These are phyloP conservation scores for Plectrocnemia conspersa DNA, from an alignment of 1,140 invertebrate species.

Conservation along the genomic window DNA sequence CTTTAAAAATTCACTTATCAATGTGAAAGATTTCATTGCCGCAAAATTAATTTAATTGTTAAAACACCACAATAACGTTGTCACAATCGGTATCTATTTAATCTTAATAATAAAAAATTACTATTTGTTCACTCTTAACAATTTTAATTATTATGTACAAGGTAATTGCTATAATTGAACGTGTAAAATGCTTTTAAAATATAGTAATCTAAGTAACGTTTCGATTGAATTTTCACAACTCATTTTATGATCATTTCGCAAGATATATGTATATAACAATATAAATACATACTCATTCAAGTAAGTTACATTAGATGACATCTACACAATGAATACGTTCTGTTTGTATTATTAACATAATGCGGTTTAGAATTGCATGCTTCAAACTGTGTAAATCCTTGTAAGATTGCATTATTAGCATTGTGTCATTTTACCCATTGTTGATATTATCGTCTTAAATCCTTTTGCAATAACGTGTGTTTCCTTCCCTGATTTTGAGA, in stretches of 20 bases:
- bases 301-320: slow-evolving; percentile 25
- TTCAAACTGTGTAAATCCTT: slow-evolving; percentile 14
- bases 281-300: neutral
- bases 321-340: slow-evolving; percentile 8
- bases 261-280: neutral
- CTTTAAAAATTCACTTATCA: too few relatives aligned
- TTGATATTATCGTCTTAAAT: slow-evolving; percentile 8
- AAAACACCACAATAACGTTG: too few relatives aligned
- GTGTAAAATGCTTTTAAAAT: too few relatives aligned
- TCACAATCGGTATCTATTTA: too few relatives aligned
- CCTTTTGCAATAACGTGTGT: slow-evolving; percentile 7
- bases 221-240: neutral
- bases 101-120: too few relatives aligned
- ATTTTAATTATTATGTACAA: too few relatives aligned
- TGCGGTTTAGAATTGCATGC: slow-evolving; percentile 17
- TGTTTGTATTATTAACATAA: slow-evolving; percentile 20
- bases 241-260: neutral
- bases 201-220: neutral
- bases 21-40: too few relatives aligned
- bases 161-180: too few relatives aligned
- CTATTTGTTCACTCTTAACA: too few relatives aligned
- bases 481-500: too few relatives aligned
- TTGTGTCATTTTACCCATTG: too few relatives aligned
- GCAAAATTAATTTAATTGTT: too few relatives aligned
- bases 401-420: slow-evolving; percentile 15